Evolutionary conservation across 1,140 invertebrate genomes (phyloP), one percentile per base, ranked within the genome.

Genomic region (Apolygus lucorum): DNA sequence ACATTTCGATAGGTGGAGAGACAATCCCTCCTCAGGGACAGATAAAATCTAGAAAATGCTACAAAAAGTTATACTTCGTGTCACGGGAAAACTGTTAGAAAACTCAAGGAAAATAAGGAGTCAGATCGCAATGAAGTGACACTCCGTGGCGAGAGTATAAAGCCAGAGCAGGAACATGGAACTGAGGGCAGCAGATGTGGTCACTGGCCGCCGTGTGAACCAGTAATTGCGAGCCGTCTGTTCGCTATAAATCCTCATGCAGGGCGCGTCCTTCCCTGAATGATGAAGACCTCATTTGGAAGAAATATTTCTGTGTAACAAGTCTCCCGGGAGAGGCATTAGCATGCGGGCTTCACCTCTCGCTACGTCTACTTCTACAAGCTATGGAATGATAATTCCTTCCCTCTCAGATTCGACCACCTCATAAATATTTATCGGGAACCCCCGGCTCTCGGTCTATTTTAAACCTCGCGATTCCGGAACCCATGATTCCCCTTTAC

Each of bases 271-370:
- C 64, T 28, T 8, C 29, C n/a, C 24, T 66, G 64, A 66, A 66
- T 66, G 64, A 66, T 66, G 64, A 66, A 66, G 64, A 66, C 64
- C 64, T 66, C 64, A 66, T 66, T 66, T 66, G 64, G 27, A 66
- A 66, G 64, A 66, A 66, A 66, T 66, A 66, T 66, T 66, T 66
- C 27, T 24, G 64, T 66, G 64, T 66, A 66, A 66, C 64, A 66
- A 34, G 64, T 66, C 64, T n/a, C 26, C 26, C 64, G 8, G 8
- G 54, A 28, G 17, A 34, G 28, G 64, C 64, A 66, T 66, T 66
- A 66, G 64, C 64, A 66, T 66, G 64, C 64, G 64, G 54, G 54
- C 22, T 59, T 11, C 2, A 4, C 22, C 22, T 4, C 22, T 22
- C 64, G n/a, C 27, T 34, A 17, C 28, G 14, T 21, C 64, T 21